These are phyloP conservation scores for Phoronis australis DNA, from an alignment of 2,888 invertebrate species.

Conservation along the genomic window DNA sequence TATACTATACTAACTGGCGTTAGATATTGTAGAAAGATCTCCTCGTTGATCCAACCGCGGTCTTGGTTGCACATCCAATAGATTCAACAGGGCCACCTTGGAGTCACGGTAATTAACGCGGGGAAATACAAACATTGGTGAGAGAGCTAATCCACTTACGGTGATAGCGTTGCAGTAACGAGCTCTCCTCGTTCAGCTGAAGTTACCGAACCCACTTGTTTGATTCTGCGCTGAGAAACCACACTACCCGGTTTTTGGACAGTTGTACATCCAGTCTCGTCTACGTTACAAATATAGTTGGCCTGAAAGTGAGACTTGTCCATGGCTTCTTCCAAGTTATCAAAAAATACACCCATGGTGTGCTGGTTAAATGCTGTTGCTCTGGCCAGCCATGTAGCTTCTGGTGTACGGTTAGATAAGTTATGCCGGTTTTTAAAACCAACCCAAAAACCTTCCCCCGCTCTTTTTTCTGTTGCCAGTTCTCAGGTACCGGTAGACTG, in stretches of 20 bases:
- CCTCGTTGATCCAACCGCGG: slow-evolving; percentile 16
- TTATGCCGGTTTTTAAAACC: slow-evolving; percentile 5
- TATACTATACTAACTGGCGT: too few relatives aligned
- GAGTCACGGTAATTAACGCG: slow-evolving; percentile 8
- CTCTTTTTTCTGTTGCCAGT: slow-evolving; percentile 1
- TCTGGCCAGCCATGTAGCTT: slow-evolving; percentile 5
- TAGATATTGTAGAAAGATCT: slow-evolving; percentile 12
- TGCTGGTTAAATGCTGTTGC: slow-evolving; percentile 4
- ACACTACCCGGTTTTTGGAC: slow-evolving; percentile 1
- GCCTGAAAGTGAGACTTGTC: slow-evolving; percentile 4
- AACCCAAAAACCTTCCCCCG: slow-evolving; percentile 5
- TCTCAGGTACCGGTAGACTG: background rate
- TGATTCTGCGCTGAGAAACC: background rate
- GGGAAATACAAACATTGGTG: slow-evolving; percentile 15
- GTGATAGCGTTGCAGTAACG: slow-evolving; percentile 7
- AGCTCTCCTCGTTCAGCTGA: slow-evolving; percentile 11
- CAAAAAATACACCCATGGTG: slow-evolving; percentile 2
- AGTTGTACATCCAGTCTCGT: slow-evolving; percentile 4
- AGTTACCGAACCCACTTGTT: slow-evolving; percentile 5
- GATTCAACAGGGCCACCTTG: slow-evolving; percentile 8
- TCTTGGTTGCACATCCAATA: slow-evolving; percentile 7
- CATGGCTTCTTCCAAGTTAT: slow-evolving; percentile 7
- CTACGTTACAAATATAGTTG: slow-evolving; percentile 7
- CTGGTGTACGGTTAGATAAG: slow-evolving; percentile 3
- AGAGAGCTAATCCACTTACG: slow-evolving; percentile 10